Conservation (phyloP, 2,113 vertebrate genomes). For the Prinia subflava region DNA sequence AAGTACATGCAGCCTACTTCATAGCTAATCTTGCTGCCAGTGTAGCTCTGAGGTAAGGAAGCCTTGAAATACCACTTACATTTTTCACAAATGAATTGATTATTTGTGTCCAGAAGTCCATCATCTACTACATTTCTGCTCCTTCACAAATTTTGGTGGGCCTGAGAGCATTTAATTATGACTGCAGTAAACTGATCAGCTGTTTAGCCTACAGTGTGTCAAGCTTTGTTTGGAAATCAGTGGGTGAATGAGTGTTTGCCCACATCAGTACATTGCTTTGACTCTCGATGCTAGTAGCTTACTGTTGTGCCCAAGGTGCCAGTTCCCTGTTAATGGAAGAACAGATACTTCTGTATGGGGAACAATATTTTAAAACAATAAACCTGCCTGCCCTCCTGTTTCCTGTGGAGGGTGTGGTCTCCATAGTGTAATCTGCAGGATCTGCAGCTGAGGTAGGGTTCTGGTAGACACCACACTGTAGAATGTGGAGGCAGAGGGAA, state of each 20-base stretch:
- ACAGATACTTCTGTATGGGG: background rate
- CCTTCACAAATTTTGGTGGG: background rate
- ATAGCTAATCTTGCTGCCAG: background rate
- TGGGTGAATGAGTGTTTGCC: background rate
- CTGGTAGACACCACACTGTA: background rate
- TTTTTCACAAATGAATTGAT: background rate
- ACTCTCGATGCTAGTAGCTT: background rate
- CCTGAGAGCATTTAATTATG: background rate
- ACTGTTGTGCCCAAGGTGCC: background rate
- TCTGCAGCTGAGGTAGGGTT: background rate
- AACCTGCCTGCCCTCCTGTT: background rate
- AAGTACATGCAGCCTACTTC: background rate
- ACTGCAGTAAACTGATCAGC: background rate
- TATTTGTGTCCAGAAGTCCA: background rate
- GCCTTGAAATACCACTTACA: background rate
- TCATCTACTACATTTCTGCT: background rate
- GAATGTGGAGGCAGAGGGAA: background rate
- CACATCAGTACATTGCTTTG: background rate
- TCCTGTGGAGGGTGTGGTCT: background rate
- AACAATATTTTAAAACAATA: background rate
- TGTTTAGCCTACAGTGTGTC: background rate
- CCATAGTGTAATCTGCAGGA: fast-evolving
- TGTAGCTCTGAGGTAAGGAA: background rate
- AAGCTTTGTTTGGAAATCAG: background rate
- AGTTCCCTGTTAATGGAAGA: background rate